Percentiles rank a stretch among this genome's conserved stretches.
Conservation (phyloP, 2,888 invertebrate species). For the Nephrotoma appendiculata region DNA sequence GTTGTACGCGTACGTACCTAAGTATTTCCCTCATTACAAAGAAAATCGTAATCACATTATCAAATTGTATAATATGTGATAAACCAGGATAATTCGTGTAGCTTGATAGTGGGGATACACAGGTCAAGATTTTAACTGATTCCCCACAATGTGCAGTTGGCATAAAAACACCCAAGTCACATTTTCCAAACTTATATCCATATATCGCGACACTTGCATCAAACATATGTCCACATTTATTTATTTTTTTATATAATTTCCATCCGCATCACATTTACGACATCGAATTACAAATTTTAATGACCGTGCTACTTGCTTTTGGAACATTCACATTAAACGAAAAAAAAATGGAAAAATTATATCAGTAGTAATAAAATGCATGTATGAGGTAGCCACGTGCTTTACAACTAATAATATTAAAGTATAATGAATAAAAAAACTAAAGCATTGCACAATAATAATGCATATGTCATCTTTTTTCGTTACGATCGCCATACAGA, state of each 20-base stretch:
- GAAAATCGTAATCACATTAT: too few relatives aligned
- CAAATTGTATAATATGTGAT: too few relatives aligned
- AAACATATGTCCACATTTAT: neutral
- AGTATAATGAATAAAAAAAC: neutral
- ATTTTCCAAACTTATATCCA: neutral
- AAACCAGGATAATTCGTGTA: too few relatives aligned
- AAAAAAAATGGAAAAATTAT: neutral
- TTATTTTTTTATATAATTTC: neutral
- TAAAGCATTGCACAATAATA: neutral
- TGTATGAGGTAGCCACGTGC: neutral
- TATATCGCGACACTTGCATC: neutral
- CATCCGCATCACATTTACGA: neutral
- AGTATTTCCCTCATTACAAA: too few relatives aligned
- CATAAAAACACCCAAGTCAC: neutral
- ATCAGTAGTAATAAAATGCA: neutral
- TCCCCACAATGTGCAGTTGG: too few relatives aligned
- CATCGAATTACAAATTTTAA: neutral
- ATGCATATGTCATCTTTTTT: neutral
- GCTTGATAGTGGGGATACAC: too few relatives aligned
- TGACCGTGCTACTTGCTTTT: neutral
- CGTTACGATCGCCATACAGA: neutral
- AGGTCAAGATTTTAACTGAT: too few relatives aligned
- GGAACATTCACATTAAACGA: neutral
- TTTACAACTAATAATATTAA: neutral
- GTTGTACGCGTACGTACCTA: too few relatives aligned